Evolutionary conservation across 2,113 vertebrate species (phyloP), one percentile per base, ranked within the genome.

Genomic region (Psilopsiagon aurifrons): DNA sequence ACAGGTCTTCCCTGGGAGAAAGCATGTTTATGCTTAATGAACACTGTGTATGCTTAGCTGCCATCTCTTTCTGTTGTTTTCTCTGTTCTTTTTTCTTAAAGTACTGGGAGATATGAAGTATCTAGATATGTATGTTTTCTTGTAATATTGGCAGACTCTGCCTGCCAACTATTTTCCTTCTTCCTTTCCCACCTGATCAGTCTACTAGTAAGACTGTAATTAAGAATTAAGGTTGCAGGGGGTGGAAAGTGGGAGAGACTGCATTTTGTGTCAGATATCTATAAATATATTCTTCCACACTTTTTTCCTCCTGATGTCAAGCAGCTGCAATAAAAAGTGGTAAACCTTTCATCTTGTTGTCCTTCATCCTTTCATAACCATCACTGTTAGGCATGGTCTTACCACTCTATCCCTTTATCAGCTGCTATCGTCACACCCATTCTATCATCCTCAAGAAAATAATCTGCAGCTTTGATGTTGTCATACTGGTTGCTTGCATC

Each of bases 341-440:
- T 64, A 54, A 91, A 81, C 24, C 4, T 49, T 76, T 73, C n/a
- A 55, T 87, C 47, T 78, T 49, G 15, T 78, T 81, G 64, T 64
- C 43, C 15, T 82, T 54, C 1, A 0, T 39, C 39, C 31, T 87
- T 47, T 17, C 2, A 1, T 13, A 35, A 2, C 7, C 7, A 9
- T 70, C 57, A 11, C n/a, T 47, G 25, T 73, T 51, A 5, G 3
- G 11, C 5, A 1, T 20, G 16, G 24, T 64, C 33, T 82, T 73
- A 35, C 24, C 3, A 1, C 37, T 70, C 39, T 44, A 10, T 62
- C 0, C 4, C 52, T 47, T 66, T 88, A 70, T 92, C 76, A 81
- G 4, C 54, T 16, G 12, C 44, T 83, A 1, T 63, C 19, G 54
- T 81, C 60, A 35, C 46, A 81, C 13, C 46, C 55, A 15, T 68